Conservation (phyloP, 2,113 vertebrate species). For the Sebastes fasciatus region DNA sequence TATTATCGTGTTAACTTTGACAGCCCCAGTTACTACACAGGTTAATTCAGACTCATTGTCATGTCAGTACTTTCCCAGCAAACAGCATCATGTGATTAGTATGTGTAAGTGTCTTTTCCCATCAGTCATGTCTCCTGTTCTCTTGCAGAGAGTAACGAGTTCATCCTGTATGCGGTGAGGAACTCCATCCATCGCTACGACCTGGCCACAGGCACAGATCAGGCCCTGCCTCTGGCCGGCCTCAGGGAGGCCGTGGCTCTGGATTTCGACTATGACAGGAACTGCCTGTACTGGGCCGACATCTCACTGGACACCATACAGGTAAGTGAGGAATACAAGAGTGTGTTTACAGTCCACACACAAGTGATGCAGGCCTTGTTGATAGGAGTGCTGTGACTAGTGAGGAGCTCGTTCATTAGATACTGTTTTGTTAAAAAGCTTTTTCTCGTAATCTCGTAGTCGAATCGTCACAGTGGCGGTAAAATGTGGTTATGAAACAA, state of each 20-base stretch:
- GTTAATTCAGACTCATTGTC: background rate
- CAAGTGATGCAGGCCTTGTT: background rate
- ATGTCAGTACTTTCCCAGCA: background rate
- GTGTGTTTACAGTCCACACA: background rate
- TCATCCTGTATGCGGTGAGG: slow-evolving; percentile 94
- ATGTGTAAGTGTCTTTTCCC: background rate
- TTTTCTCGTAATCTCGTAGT: too few relatives aligned
- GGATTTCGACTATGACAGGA: slow-evolving; percentile 96
- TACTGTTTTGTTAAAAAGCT: too few relatives aligned
- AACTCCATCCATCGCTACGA: slow-evolving; percentile 96
- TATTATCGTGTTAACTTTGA: too few relatives aligned
- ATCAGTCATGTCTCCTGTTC: background rate
- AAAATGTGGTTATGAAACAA: too few relatives aligned
- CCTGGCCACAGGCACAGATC: slow-evolving; percentile 89
- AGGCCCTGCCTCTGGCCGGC: slow-evolving; percentile 91
- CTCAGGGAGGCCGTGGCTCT: slow-evolving; percentile 92
- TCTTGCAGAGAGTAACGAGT: slow-evolving; percentile 94
- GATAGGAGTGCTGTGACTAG: background rate
- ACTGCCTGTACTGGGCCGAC: slow-evolving; percentile 98
- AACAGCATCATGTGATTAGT: background rate
- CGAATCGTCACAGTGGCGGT: too few relatives aligned
- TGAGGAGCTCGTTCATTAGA: background rate
- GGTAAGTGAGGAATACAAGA: slow-evolving; percentile 48
- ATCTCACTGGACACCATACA: slow-evolving; percentile 93
- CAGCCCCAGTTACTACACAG: too few relatives aligned